These are phyloP conservation scores for Macquaria ambigua DNA, from an alignment of 2,113 vertebrate species.

Conservation along the genomic window DNA sequence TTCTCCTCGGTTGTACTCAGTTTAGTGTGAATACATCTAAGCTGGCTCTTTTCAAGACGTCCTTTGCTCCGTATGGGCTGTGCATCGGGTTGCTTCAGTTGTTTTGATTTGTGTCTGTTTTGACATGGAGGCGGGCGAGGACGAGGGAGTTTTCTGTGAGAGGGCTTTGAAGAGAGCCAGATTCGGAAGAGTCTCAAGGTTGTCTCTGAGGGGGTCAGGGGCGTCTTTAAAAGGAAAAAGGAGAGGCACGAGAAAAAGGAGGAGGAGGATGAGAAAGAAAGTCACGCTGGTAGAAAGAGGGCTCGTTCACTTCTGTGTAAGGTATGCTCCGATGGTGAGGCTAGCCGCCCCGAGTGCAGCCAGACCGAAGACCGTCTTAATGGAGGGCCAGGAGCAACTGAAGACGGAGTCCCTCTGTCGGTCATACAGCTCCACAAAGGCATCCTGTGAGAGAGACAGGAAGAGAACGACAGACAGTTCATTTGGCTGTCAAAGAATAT, in stretches of 20 bases:
- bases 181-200: conserved; percentile 56
- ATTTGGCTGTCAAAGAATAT: background rate
- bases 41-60: conserved; percentile 50
- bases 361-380: conserved; percentile 95
- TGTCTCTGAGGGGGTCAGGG: conserved; percentile 75
- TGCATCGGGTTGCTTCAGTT: conserved; percentile 61
- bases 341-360: conserved; percentile 95
- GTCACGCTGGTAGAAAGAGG: conserved; percentile 24
- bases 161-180: conserved; percentile 78
- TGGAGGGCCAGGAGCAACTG: conserved; percentile 94
- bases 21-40: conserved; percentile 63
- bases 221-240: conserved; percentile 46
- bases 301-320: conserved; percentile 93
- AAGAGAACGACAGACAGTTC: conserved; percentile 42
- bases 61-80: conserved; percentile 54
- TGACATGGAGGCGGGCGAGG: conserved; percentile 53
- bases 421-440: conserved; percentile 96
- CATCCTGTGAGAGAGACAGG: conserved; percentile 87
- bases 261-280: conserved; percentile 24
- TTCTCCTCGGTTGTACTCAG: conserved; percentile 40
- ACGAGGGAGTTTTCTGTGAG: conserved; percentile 52
- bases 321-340: conserved; percentile 95
- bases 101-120: conserved; percentile 77
- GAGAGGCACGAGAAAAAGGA: conserved; percentile 47
- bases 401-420: conserved; percentile 90